phyloP scores from a whole-genome alignment of 1,140 invertebrate genomes.

The Ephestia elutella region DNA sequence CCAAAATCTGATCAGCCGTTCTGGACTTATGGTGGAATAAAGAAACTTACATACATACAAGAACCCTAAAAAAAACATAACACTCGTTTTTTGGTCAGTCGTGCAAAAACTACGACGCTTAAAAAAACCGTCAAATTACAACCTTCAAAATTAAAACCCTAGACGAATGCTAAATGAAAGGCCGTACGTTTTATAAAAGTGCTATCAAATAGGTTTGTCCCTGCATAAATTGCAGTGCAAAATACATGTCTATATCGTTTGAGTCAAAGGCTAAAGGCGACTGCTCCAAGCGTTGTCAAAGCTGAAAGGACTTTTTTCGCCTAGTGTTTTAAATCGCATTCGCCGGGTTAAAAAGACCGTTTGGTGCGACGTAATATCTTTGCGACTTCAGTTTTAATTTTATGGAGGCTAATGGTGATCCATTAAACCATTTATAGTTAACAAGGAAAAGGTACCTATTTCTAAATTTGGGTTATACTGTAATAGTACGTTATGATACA shows the following conservation, averaged over 20 bases:
- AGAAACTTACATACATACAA: too few relatives aligned
- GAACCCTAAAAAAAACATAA: too few relatives aligned
- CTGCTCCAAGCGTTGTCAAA: conserved; percentile 6
- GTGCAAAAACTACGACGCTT: too few relatives aligned
- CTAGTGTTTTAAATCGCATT: conserved; percentile 11
- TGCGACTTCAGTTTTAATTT: not conserved
- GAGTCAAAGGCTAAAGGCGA: conserved; percentile 4
- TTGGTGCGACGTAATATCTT: not conserved
- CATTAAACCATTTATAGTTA: too few relatives aligned
- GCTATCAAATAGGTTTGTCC: not conserved
- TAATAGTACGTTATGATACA: too few relatives aligned
- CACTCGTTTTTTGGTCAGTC: too few relatives aligned
- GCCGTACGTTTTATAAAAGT: not conserved
- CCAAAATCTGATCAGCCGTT: too few relatives aligned
- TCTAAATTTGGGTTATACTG: too few relatives aligned
- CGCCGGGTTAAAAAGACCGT: not conserved
- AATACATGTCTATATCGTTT: conserved; percentile 8
- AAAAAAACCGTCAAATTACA: not conserved
- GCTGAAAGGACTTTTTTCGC: conserved; percentile 8
- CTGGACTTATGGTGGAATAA: too few relatives aligned
- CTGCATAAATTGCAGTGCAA: conserved; percentile 5
- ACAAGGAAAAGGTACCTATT: too few relatives aligned
- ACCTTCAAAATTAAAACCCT: not conserved
- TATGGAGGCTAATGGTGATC: not conserved
- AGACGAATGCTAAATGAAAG: not conserved